Percentiles rank a stretch among this genome's conserved stretches.
Conservation (phyloP, 2,888 invertebrate genomes). For the Tetheella fluctuosa region DNA sequence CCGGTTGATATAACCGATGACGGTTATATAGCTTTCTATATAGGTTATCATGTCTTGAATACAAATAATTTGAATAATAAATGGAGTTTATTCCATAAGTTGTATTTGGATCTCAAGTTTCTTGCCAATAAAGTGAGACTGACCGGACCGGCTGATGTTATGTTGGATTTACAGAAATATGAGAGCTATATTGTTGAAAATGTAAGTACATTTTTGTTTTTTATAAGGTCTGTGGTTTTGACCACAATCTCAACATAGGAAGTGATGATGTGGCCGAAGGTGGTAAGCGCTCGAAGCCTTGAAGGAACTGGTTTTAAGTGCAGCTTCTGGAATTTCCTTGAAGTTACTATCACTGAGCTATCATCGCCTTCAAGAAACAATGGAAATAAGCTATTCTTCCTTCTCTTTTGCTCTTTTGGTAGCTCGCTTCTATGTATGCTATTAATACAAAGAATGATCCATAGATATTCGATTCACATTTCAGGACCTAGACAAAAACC, state of each 20-base stretch:
- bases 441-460: too few relatives aligned
- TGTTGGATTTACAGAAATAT: slow-evolving; percentile 87
- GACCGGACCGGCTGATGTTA: slow-evolving; percentile 87
- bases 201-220: slow-evolving; percentile 58
- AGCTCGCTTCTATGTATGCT: too few relatives aligned
- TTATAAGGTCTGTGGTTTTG: not conserved
- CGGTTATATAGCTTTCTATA: slow-evolving; percentile 88
- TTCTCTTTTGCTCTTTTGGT: too few relatives aligned
- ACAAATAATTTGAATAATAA: slow-evolving; percentile 73
- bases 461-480: slow-evolving; percentile 37
- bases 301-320: too few relatives aligned
- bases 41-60: slow-evolving; percentile 87
- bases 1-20: slow-evolving; percentile 86
- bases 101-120: slow-evolving; percentile 88
- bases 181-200: slow-evolving; percentile 81
- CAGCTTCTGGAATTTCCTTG: too few relatives aligned
- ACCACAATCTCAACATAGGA: too few relatives aligned
- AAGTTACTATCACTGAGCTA: too few relatives aligned
- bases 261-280: too few relatives aligned
- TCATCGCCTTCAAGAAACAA: too few relatives aligned
- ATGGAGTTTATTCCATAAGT: slow-evolving; percentile 81
- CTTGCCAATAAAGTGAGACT: slow-evolving; percentile 87
- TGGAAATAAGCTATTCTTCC: too few relatives aligned
- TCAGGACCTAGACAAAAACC: slow-evolving; percentile 73
- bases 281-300: too few relatives aligned